Base-by-base conservation (phyloP, 1,140 invertebrate species). In the Reticulitermes speratus region DNA sequence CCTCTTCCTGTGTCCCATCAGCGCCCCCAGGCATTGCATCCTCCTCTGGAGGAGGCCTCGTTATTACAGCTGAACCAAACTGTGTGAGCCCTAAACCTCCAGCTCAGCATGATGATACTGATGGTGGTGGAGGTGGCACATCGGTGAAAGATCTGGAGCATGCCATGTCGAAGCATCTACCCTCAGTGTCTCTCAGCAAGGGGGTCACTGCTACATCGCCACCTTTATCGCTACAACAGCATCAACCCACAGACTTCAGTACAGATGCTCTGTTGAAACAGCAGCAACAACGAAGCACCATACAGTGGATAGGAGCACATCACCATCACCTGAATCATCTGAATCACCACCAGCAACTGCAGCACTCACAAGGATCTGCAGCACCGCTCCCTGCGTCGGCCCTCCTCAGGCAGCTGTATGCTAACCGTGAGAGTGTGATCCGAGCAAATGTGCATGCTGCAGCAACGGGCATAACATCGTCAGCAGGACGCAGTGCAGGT, bases 131-230 rank as follows among this genome's bases (percentile, higher is more conserved):
- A 16, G 91, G 90, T 11, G 92, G 91, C 7, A 94, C 95, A 6
- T 96, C 96, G 0, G 97, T 98, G 0, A 97, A 97, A 90, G 97
- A 98, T 89, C 92, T 98, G 87, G 97, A 99, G 91, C 97, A 98
- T 89, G 97, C 97, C 23, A 99, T 98, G 97, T 98, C 97, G 38
- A 98, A 98, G 90, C 97, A 99, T 92, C 91, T 98, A 75, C 97
- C 97, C 0, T 93, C 94, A 12, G 92, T 93, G 12, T 87, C 92
- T 86, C 90, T 90, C 11, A 90, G 92, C 11, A 92, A 94, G 83
- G 93, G 44, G 75, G 81, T 91, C 88, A 94, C 93, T 84, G 92
- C 94, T 12, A 90, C 92, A n/a, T 93, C 92, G 9, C 92, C 92
- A 8, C 89, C 89, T 9, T 90, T 92, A 30, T 93, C 93, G 14